Conservation (phyloP, 2,113 vertebrate genomes). For the Ciconia stormi region DNA sequence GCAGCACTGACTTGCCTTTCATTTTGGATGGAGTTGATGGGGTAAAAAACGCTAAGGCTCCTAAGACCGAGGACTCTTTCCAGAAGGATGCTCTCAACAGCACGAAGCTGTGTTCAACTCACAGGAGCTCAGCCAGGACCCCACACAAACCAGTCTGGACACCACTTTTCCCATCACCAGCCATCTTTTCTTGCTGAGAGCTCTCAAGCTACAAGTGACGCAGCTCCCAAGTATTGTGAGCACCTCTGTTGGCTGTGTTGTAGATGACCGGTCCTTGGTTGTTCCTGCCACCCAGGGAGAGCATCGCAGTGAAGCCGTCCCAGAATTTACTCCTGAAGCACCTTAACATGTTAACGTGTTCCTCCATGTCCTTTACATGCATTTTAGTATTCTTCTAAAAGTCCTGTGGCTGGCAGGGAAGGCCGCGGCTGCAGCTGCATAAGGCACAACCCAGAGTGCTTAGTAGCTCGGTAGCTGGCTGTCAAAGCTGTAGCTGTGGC, state of each 20-base stretch:
- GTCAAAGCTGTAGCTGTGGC: not conserved
- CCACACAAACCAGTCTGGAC: not conserved
- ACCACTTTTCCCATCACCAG: not conserved
- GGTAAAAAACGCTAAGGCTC: not conserved
- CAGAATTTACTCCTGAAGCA: not conserved
- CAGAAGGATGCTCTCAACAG: not conserved
- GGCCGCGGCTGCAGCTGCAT: not conserved
- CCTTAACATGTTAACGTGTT: rapidly evolving
- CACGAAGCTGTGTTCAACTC: not conserved
- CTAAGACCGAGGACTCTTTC: not conserved
- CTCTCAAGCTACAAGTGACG: not conserved
- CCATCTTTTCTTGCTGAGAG: not conserved
- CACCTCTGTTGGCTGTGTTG: not conserved
- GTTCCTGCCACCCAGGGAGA: not conserved
- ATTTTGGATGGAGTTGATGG: not conserved
- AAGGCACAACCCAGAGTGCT: not conserved
- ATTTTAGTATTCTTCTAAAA: not conserved
- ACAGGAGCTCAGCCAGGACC: not conserved
- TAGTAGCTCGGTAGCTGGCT: not conserved
- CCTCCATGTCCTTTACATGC: rapidly evolving
- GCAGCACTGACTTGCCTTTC: not conserved
- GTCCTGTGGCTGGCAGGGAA: not conserved
- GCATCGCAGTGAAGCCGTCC: not conserved
- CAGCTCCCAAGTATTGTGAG: not conserved
- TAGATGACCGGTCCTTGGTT: not conserved